These are phyloP conservation scores for Coptotermes formosanus DNA, from an alignment of 1,140 invertebrate genomes.

Conservation along the genomic window DNA sequence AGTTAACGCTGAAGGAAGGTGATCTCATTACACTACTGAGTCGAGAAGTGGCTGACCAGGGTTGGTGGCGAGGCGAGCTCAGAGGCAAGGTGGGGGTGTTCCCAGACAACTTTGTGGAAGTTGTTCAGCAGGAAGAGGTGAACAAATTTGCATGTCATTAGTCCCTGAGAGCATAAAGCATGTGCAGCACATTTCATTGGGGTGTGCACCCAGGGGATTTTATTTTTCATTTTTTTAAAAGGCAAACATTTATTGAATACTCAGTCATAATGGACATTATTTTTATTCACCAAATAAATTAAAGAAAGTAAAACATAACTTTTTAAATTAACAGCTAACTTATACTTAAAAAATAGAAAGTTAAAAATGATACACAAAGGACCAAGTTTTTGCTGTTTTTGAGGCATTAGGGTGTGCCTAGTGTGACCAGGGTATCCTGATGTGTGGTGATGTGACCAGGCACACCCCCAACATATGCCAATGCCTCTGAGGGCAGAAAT, in stretches of 20 bases:
- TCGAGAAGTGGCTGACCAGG: conserved; percentile 86
- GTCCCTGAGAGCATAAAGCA: neutral
- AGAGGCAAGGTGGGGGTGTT: conserved; percentile 88
- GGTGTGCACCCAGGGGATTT: neutral
- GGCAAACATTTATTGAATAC: too few relatives aligned
- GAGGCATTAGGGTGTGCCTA: too few relatives aligned
- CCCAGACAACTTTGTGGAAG: conserved; percentile 93
- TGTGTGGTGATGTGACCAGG: too few relatives aligned
- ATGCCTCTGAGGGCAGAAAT: too few relatives aligned
- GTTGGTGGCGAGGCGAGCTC: conserved; percentile 96
- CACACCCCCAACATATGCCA: too few relatives aligned
- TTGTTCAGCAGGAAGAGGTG: conserved; percentile 47
- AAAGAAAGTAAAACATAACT: too few relatives aligned
- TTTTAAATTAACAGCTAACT: neutral
- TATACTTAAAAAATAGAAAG: neutral
- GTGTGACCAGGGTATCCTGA: too few relatives aligned
- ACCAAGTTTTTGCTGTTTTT: too few relatives aligned
- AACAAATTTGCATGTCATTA: neutral
- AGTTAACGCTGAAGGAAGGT: conserved; percentile 83
- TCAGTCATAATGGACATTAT: too few relatives aligned
- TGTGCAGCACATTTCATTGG: too few relatives aligned
- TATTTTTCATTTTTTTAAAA: neutral
- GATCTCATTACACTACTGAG: conserved; percentile 86
- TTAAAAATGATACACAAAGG: too few relatives aligned
- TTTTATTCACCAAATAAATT: too few relatives aligned